Evolutionary conservation across 1,140 invertebrate genomes (phyloP), one percentile per base, ranked within the genome.

Genomic region (Cydia fagiglandana): DNA sequence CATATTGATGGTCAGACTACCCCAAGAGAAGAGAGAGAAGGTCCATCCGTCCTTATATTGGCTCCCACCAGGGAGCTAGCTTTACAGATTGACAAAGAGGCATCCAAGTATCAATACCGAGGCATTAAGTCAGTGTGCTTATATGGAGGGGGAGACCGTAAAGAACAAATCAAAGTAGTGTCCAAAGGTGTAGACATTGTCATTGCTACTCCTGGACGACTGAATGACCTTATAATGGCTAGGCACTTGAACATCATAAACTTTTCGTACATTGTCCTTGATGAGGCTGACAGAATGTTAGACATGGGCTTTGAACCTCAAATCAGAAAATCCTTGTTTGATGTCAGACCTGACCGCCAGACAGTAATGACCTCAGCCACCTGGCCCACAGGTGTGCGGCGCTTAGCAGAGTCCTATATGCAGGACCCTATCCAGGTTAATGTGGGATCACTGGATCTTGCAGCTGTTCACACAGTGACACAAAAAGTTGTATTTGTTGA

Each of bases 21-120:
- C 12, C 96, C 96, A 0, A 91, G 96, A 6, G 84, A 94, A 5
- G 81, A 97, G 81, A 91, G 97, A 47, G 91, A 93, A 34, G 98
- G 98, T 0, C 97, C 98, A 5, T 97, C 96, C 83, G 96, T 98
- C 6, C 92, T 99, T 1, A 94, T 99, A 12, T 92, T 99, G 86
- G 97, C 97, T 2, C 98, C 98, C 2, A 99, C 98, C 0, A 94
- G 98, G 85, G 98, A 99, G 92, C 91, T 99, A 41, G 98, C 98
- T 0, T 89, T 97, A 3, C 98, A 99, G 91, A 99, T 99, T 85
- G 96, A 98, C 83, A 95, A 95, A 81, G 98, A 99, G 94, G 96
- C 97, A 0, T 95, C 95, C 12, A 98, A 98, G 90, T 98, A 98
- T 87, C 93, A 95, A 2, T 98, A 98, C 82, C 95, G 94, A 83